A percentile compares a stretch with the other conserved stretches of the same genome.
phyloP scores from a whole-genome alignment of 1,140 invertebrate genomes.

The Apis laboriosa region DNA sequence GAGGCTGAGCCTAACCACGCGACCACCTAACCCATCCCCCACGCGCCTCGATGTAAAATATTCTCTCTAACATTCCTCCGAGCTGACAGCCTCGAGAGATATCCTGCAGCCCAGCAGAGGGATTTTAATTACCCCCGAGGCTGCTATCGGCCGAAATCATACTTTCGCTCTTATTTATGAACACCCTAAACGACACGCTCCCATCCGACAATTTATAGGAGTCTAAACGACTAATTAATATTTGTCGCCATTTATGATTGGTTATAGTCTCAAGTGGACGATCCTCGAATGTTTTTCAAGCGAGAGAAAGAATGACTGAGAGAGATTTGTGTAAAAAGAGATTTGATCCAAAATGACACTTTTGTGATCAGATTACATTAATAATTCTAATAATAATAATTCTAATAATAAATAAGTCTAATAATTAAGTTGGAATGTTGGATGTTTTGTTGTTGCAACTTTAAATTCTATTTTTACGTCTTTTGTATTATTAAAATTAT shows the following conservation, averaged over 20 bases:
- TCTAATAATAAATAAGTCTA: no score
- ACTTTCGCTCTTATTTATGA: slow-evolving; percentile 75
- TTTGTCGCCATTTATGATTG: slow-evolving; percentile 74
- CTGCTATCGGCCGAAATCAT: slow-evolving; percentile 75
- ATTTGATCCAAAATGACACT: no score
- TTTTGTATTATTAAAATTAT: no score
- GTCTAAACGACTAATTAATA: slow-evolving; percentile 75
- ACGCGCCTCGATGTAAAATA: slow-evolving; percentile 57
- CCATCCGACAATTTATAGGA: slow-evolving; percentile 64
- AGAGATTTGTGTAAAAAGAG: no score
- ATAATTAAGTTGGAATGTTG: no score
- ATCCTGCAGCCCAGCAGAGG: slow-evolving; percentile 28
- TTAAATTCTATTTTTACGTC: no score
- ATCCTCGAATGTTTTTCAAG: neutral
- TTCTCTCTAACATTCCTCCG: slow-evolving; percentile 42
- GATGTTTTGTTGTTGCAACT: no score
- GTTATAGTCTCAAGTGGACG: no score
- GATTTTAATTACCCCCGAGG: slow-evolving; percentile 62
- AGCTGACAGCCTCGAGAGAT: neutral
- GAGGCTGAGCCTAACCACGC: slow-evolving; percentile 34
- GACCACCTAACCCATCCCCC: slow-evolving; percentile 40
- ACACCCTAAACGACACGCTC: slow-evolving; percentile 65
- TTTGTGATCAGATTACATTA: no score
- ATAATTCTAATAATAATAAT: no score
- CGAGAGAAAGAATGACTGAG: neutral